Conservation (phyloP, 1,140 invertebrate species). For the Rhizoglyphus robini region DNA sequence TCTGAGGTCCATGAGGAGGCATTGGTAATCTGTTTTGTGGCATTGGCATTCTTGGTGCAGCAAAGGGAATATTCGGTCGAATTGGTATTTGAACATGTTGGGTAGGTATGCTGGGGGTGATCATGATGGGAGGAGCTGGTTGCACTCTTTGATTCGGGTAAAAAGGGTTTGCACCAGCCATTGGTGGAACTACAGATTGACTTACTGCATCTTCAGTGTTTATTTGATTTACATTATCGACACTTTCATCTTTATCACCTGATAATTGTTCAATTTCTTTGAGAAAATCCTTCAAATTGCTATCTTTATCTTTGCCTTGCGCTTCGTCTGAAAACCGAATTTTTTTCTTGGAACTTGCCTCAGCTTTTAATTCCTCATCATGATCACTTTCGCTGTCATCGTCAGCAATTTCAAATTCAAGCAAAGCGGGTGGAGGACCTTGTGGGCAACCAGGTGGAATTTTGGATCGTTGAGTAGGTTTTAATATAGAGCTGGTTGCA, state of each 20-base stretch:
- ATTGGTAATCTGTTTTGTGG: neutral
- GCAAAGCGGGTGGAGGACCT: conserved; percentile 49
- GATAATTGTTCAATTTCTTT: conserved; percentile 23
- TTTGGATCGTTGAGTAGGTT: conserved; percentile 34
- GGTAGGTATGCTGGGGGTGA: neutral
- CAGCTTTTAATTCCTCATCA: conserved; percentile 23
- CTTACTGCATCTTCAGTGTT: conserved; percentile 26
- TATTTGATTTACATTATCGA: conserved; percentile 4
- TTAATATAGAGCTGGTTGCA: conserved; percentile 49
- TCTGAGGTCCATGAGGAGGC: neutral
- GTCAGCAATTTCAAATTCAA: neutral
- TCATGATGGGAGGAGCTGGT: conserved; percentile 32
- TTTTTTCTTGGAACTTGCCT: conserved; percentile 23
- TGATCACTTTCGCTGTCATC: conserved; percentile 22
- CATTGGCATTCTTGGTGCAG: conserved; percentile 34
- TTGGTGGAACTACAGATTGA: conserved; percentile 29
- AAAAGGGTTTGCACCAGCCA: conserved; percentile 26
- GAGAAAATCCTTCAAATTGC: conserved; percentile 21
- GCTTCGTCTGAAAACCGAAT: conserved; percentile 22
- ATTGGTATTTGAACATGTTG: neutral
- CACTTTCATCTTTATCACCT: neutral
- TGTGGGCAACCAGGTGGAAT: conserved; percentile 74
- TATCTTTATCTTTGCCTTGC: conserved; percentile 14
- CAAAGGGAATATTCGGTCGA: neutral
- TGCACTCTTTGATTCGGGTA: conserved; percentile 4